Evolutionary conservation across 2,888 invertebrate species (phyloP), one percentile per base, ranked within the genome.

Genomic region (Adelphocoris suturalis): DNA sequence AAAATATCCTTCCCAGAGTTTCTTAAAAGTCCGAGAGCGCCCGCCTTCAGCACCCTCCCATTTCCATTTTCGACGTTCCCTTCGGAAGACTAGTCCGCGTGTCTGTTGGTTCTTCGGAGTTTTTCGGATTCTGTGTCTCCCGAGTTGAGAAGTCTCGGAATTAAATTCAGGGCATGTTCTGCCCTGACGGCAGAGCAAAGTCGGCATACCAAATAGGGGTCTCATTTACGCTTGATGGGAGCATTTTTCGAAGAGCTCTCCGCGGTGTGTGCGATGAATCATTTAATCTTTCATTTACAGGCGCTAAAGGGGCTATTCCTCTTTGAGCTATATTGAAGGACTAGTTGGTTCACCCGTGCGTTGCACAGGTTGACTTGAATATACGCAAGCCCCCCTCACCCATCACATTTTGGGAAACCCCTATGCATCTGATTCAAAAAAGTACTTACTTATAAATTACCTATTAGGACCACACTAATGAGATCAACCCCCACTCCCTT

Each of bases 1-100:
- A 88, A 61, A 88, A 88, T 88, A 88, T 88, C 88, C 68, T 13
- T n/a, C 55, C 4, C 85, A 11, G 76, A 86, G 68, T 86, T 75
- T 55, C 80, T 80, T 52, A 76, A 57, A 80, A 57, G 28, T 88
- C 52, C 7, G 19, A 61, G 27, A 27, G 9, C 47, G 14, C 46
- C 85, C 37, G 37, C 28, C 37, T 13, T 48, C 37, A 37, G 37
- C 37, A 7, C 37, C 37, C 7, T 37, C 37, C 37, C 37, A 37
- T 28, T 84, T 84, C 84, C 52, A 55, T 52, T 61, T 12, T n/a
- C 68, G 37, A n/a, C 75, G 47, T 19, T 46, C 19, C 75, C 76
- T 75, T 86, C 13, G 75, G 48, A 75, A 46, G 47, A 75, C n/a
- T 47, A 48, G 46, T 16, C 46, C 47, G 37, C 19, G 27, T 23